phyloP scores from a whole-genome alignment of 2,113 vertebrate genomes.

The Aythya baeri region DNA sequence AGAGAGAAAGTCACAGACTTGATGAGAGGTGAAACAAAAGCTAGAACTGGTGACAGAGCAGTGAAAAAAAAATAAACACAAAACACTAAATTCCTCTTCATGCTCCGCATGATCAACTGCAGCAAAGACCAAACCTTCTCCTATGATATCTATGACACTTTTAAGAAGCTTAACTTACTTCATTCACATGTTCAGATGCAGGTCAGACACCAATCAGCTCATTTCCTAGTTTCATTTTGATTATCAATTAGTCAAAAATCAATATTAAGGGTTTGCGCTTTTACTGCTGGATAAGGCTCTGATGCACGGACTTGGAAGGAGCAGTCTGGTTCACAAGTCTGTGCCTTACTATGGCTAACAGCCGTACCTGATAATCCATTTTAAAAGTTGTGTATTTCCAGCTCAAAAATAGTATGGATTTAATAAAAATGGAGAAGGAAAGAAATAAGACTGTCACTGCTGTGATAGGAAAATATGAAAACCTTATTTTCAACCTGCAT shows the following conservation, averaged over 20 bases:
- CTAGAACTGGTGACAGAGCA: not conserved
- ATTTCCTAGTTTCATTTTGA: not conserved
- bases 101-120: not conserved
- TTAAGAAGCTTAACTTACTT: slow-evolving; percentile 46
- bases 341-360: not conserved
- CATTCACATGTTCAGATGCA: not conserved
- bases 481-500: not conserved
- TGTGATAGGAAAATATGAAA: not conserved
- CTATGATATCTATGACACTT: not conserved
- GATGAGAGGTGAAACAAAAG: not conserved
- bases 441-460: not conserved
- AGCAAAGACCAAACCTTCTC: not conserved
- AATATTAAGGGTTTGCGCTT: not conserved
- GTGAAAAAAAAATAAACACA: not conserved
- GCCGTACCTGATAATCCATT: not conserved
- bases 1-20: not conserved
- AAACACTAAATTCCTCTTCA: not conserved
- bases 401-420: not conserved
- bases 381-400: not conserved
- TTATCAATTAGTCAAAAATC: slow-evolving; percentile 33
- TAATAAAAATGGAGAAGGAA: not conserved
- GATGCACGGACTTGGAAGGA: not conserved
- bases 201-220: not conserved
- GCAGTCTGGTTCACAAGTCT: not conserved
- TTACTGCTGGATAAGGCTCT: not conserved